A percentile compares a stretch with the other conserved stretches of the same genome.
Conservation (phyloP, 1,140 invertebrate species). For the Drosophila arizonae region DNA sequence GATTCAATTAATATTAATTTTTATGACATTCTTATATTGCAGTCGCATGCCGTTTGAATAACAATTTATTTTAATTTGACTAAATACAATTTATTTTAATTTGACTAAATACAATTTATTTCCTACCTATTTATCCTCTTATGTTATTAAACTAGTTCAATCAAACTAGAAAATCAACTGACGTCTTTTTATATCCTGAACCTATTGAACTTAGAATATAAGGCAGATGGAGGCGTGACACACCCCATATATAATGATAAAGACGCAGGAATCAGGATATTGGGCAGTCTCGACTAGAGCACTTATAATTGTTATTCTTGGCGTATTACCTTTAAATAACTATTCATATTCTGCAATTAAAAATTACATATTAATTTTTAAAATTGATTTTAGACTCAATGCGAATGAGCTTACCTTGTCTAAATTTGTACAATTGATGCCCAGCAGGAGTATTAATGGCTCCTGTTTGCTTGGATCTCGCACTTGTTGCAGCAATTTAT, state of each 20-base stretch:
- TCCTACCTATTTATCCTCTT: background rate
- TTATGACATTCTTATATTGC: background rate
- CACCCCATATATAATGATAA: too few relatives aligned
- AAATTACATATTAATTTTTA: background rate
- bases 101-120: background rate
- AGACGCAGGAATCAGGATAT: too few relatives aligned
- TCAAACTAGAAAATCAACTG: too few relatives aligned
- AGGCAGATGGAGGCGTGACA: too few relatives aligned
- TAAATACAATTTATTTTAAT: background rate
- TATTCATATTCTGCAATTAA: background rate
- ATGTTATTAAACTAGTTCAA: too few relatives aligned
- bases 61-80: background rate
- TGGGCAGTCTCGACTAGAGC: too few relatives aligned
- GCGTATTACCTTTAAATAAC: background rate
- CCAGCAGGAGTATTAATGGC: conserved; percentile 1
- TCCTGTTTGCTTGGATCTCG: conserved; percentile 1
- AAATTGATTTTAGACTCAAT: background rate
- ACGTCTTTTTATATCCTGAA: too few relatives aligned
- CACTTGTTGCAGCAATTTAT: background rate
- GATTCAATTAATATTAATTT: background rate
- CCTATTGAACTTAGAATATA: too few relatives aligned
- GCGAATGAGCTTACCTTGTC: conserved; percentile 5
- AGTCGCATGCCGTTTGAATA: background rate
- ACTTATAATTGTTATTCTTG: background rate
- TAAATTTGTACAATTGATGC: background rate